These are phyloP conservation scores for Syncerus caffer DNA, from an alignment of 2,797 vertebrate species.

Conservation along the genomic window DNA sequence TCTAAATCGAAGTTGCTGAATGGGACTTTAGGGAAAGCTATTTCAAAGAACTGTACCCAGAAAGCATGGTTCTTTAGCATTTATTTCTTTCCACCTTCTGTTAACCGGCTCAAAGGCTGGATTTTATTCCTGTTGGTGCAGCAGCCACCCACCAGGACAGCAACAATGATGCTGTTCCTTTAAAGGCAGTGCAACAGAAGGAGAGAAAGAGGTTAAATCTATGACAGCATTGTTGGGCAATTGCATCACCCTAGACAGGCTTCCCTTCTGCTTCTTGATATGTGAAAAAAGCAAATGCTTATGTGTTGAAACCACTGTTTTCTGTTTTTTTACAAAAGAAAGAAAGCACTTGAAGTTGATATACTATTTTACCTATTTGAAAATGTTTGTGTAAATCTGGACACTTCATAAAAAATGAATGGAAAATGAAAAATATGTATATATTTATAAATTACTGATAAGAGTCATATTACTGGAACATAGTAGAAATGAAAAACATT, in stretches of 20 bases:
- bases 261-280: background rate
- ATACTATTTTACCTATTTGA: background rate
- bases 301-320: background rate
- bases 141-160: background rate
- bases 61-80: background rate
- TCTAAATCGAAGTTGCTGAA: background rate
- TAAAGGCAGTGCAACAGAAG: background rate
- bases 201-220: background rate
- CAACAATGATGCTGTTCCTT: background rate
- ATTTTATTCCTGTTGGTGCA: background rate
- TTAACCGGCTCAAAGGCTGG: background rate
- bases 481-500: background rate
- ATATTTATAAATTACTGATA: background rate
- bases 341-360: background rate
- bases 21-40: background rate
- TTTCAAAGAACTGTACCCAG: background rate
- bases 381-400: background rate
- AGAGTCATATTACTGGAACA: background rate
- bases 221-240: background rate
- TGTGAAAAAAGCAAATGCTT: background rate
- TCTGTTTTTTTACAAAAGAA: background rate
- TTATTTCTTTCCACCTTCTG: background rate
- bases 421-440: background rate
- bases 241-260: background rate
- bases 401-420: background rate